A percentile compares a stretch with the other conserved stretches of the same genome.
These are phyloP conservation scores for Pluvialis apricaria DNA, from an alignment of 2,113 vertebrate species.

Conservation along the genomic window DNA sequence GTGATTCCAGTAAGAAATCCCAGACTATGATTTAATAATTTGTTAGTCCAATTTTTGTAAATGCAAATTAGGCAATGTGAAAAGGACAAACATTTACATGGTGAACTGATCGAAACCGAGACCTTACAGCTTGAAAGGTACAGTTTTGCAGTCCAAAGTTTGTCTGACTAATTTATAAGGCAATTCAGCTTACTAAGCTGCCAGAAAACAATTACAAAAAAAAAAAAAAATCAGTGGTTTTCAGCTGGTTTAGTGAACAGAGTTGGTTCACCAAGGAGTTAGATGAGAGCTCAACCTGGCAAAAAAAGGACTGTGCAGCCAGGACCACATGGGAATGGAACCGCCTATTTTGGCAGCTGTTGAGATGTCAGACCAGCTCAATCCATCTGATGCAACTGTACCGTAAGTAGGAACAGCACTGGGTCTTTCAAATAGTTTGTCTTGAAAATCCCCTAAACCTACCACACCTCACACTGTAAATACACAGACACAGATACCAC, in stretches of 20 bases:
- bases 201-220: background rate
- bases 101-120: background rate
- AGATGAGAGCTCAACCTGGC: background rate
- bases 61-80: background rate
- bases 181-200: background rate
- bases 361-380: background rate
- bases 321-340: background rate
- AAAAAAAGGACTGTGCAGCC: accelerated
- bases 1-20: background rate
- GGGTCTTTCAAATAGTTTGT: background rate
- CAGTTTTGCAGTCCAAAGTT: background rate
- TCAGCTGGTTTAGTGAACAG: background rate
- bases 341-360: background rate
- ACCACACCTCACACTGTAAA: background rate
- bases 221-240: background rate
- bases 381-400: background rate
- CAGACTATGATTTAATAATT: background rate
- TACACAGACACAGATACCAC: background rate
- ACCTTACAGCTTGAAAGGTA: background rate
- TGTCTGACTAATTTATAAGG: background rate
- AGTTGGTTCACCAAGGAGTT: background rate
- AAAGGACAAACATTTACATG: background rate
- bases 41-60: background rate
- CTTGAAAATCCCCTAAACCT: background rate
- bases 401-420: background rate